phyloP scores from a whole-genome alignment of 1,140 invertebrate genomes.

The Trichomalopsis sarcophagae region DNA sequence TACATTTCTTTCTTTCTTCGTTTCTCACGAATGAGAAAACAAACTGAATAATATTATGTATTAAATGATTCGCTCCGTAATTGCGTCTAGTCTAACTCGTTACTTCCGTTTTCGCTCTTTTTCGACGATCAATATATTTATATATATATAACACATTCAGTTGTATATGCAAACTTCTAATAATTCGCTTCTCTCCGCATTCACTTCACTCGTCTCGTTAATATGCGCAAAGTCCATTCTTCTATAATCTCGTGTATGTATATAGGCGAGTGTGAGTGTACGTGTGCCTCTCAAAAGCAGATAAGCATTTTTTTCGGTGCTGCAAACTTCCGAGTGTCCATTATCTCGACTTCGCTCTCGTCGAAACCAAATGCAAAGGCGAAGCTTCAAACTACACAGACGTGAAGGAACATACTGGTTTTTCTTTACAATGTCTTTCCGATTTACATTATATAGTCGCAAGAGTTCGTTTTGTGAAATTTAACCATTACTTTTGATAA shows the following conservation, averaged over 20 bases:
- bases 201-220: neutral
- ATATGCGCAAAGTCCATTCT: neutral
- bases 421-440: slow-evolving; percentile 30
- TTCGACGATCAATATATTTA: neutral
- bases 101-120: slow-evolving; percentile 16
- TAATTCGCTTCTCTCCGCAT: neutral
- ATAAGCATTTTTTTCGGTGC: slow-evolving; percentile 30
- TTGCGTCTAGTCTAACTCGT: neutral
- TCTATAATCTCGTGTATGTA: neutral
- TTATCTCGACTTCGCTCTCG: neutral
- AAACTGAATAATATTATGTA: neutral
- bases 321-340: neutral
- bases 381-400: slow-evolving; percentile 29
- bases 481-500: slow-evolving; percentile 4
- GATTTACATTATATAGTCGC: slow-evolving; percentile 18
- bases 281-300: neutral
- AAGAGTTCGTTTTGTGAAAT: slow-evolving; percentile 6
- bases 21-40: neutral
- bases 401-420: slow-evolving; percentile 32
- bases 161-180: neutral
- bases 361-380: slow-evolving; percentile 16
- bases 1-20: neutral
- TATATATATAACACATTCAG: neutral
- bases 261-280: neutral
- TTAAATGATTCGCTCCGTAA: neutral